A percentile compares a stretch with the other conserved stretches of the same genome.
Evolutionary conservation across 2,888 invertebrate species (phyloP).

Genomic region (Hypselothyrea guttata): DNA sequence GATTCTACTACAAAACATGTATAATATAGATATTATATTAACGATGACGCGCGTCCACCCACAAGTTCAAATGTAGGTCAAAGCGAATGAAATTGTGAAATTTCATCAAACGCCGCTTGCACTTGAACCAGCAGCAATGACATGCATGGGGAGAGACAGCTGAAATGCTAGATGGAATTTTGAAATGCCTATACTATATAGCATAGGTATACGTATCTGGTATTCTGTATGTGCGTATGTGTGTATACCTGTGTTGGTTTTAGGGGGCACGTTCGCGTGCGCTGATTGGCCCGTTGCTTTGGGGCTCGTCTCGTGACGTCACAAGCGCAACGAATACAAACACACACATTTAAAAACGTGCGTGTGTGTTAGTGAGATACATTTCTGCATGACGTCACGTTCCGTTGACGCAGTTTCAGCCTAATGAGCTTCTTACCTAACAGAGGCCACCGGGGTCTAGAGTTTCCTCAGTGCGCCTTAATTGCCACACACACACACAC

Average conservation of each 20-base stretch:
- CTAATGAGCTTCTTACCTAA: slow-evolving; percentile 67
- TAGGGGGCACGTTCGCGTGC: slow-evolving; percentile 53
- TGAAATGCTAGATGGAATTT: slow-evolving; percentile 35
- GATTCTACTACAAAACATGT: neutral
- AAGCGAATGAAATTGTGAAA: slow-evolving; percentile 33
- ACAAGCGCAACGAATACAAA: slow-evolving; percentile 39
- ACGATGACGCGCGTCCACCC: slow-evolving; percentile 27
- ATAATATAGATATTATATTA: slow-evolving; percentile 29
- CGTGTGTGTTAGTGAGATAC: slow-evolving; percentile 38
- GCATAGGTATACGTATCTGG: slow-evolving; percentile 3
- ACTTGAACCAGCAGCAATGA: slow-evolving; percentile 61
- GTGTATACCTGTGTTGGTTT: slow-evolving; percentile 5
- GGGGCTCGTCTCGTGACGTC: slow-evolving; percentile 79
- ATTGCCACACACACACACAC: slow-evolving; percentile 49
- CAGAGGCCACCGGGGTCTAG: slow-evolving; percentile 24
- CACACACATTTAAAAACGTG: slow-evolving; percentile 22
- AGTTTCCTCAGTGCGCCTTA: slow-evolving; percentile 43
- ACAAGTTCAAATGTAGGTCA: slow-evolving; percentile 76
- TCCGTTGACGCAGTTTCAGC: slow-evolving; percentile 49
- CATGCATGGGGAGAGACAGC: slow-evolving; percentile 51
- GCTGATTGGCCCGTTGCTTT: slow-evolving; percentile 71
- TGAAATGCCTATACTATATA: slow-evolving; percentile 25
- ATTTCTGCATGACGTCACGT: slow-evolving; percentile 34
- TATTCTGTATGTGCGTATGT: slow-evolving; percentile 4
- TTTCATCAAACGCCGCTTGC: slow-evolving; percentile 59